Conservation (phyloP, 64 coral and sea anemone species). For the Acropora yongei region DNA sequence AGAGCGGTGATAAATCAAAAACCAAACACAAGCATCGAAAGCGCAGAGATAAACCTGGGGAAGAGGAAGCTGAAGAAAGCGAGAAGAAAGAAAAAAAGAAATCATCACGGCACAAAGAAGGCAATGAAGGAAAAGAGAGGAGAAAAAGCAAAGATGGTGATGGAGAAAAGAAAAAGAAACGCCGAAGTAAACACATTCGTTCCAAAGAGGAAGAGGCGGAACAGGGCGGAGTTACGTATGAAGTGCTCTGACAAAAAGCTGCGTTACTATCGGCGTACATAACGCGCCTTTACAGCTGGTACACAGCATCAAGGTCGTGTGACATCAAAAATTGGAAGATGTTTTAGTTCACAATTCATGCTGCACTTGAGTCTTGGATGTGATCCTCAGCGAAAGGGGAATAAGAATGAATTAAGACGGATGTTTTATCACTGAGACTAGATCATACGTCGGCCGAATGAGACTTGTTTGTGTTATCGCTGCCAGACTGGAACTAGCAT, state of each 20-base stretch:
- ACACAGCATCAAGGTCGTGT: not conserved
- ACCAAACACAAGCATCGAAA: conserved; percentile 65
- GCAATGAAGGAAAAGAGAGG: conserved; percentile 39
- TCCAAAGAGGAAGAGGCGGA: conserved; percentile 2
- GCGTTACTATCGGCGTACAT: not conserved
- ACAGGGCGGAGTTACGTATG: conserved; percentile 25
- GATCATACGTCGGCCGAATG: not conserved
- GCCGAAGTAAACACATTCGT: conserved; percentile 47
- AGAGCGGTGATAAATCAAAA: conserved; percentile 71
- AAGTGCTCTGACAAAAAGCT: conserved; percentile 39
- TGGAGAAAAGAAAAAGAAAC: conserved; percentile 58
- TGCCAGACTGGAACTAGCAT: too few relatives aligned
- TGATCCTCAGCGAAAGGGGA: not conserved
- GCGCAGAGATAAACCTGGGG: conserved; percentile 46
- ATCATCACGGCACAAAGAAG: conserved; percentile 33
- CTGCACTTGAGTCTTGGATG: not conserved
- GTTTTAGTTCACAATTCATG: too few relatives aligned
- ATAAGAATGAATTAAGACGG: not conserved
- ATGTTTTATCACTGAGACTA: not conserved
- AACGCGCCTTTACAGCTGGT: not conserved
- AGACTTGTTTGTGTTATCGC: too few relatives aligned
- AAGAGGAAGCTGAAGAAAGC: conserved; percentile 2
- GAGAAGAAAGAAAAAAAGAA: conserved; percentile 43
- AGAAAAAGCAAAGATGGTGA: conserved; percentile 44
- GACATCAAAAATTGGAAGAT: too few relatives aligned